A percentile compares a stretch with the other conserved stretches of the same genome.
These are phyloP conservation scores for Notarius quadriscutis DNA, from an alignment of 2,113 vertebrate genomes.

Conservation along the genomic window DNA sequence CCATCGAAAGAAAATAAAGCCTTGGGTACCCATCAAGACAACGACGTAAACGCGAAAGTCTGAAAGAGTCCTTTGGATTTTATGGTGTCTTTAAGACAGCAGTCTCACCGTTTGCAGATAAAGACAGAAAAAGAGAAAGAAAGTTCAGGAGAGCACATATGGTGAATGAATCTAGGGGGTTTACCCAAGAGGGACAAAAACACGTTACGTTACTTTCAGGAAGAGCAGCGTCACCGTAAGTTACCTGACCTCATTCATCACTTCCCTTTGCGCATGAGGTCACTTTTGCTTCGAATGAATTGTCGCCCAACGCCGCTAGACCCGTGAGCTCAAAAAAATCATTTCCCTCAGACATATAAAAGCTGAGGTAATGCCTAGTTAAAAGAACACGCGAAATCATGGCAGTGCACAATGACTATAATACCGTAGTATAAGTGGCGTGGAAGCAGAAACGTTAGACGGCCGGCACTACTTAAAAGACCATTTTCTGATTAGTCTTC, in stretches of 20 bases:
- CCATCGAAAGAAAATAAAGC: not conserved
- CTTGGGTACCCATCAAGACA: not conserved
- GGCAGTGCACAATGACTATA: conserved; percentile 42
- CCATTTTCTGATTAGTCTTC: conserved; percentile 63
- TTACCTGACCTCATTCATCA: conserved; percentile 76
- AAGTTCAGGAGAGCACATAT: conserved; percentile 70
- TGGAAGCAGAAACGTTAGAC: conserved; percentile 47
- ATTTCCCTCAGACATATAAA: conserved; percentile 54
- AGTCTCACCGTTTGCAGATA: not conserved
- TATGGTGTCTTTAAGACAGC: not conserved
- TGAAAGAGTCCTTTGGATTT: conserved; percentile 14
- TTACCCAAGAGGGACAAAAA: conserved; percentile 56
- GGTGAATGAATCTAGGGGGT: conserved; percentile 66
- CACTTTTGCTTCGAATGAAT: conserved; percentile 54
- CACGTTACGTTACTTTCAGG: conserved; percentile 61
- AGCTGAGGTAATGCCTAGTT: conserved; percentile 66
- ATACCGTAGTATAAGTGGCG: conserved; percentile 46
- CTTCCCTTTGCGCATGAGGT: conserved; percentile 69
- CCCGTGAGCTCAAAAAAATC: conserved; percentile 55
- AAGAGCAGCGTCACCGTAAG: conserved; percentile 65
- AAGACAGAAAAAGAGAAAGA: conserved; percentile 2
- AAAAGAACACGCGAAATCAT: conserved; percentile 50
- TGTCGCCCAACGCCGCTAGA: conserved; percentile 52
- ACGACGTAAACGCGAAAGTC: not conserved
- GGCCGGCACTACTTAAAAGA: conserved; percentile 58